phyloP scores from a whole-genome alignment of 1,140 invertebrate genomes.

The Thaumetopoea pityocampa region DNA sequence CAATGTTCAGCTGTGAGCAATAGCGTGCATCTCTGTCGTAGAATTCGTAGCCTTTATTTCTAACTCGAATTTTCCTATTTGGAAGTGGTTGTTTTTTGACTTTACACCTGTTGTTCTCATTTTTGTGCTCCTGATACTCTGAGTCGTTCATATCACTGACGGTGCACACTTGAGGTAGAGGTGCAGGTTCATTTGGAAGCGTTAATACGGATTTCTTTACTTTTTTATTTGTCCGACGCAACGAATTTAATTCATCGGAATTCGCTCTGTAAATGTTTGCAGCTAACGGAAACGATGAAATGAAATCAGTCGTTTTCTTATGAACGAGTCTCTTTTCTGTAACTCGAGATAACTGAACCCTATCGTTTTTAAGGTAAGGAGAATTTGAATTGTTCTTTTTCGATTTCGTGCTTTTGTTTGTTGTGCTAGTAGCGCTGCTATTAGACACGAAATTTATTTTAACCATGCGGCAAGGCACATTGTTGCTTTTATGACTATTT shows the following conservation, averaged over 20 bases:
- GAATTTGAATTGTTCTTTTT: constrained; percentile 25
- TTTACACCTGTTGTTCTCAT: constrained; percentile 26
- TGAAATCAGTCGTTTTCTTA: constrained; percentile 32
- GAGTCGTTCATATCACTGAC: constrained; percentile 63
- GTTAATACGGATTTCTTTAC: constrained; percentile 53
- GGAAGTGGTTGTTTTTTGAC: constrained; percentile 30
- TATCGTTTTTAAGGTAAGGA: constrained; percentile 40
- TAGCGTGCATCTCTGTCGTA: constrained; percentile 45
- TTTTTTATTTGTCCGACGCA: constrained; percentile 38
- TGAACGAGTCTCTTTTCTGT: constrained; percentile 39
- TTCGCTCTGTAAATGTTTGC: constrained; percentile 51
- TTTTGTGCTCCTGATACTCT: constrained; percentile 36
- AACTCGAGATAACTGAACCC: constrained; percentile 36
- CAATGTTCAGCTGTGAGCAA: constrained; percentile 37
- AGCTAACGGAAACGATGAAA: constrained; percentile 49
- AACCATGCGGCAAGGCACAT: constrained; percentile 15
- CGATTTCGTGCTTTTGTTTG: constrained; percentile 16
- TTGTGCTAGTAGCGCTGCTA: constrained; percentile 19
- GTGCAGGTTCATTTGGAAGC: constrained; percentile 40
- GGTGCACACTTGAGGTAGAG: constrained; percentile 41
- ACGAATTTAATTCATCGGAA: constrained; percentile 50
- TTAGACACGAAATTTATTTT: constrained; percentile 27
- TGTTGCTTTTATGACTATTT: constrained; percentile 25
- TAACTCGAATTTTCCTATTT: constrained; percentile 19
- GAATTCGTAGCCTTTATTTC: constrained; percentile 33